Base-by-base conservation (phyloP, 35 echinoderm and acorn worm genomes). In the Holothuria glaberrima region DNA sequence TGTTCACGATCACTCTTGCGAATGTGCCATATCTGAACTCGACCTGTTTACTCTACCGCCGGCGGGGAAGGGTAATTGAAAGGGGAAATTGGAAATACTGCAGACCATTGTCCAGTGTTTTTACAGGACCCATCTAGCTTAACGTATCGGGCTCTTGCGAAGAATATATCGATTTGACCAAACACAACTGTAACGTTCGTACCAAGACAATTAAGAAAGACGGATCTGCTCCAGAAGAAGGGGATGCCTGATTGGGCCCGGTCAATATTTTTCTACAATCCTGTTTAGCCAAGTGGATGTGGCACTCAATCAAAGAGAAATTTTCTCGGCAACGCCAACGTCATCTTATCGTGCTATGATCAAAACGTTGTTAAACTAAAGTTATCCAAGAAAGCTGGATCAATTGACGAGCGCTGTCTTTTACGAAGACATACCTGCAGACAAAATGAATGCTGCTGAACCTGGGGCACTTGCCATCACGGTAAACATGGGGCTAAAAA, bases 21-120 rank as follows among this genome's bases (percentile, higher is more conserved):
- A 80, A 30, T 92, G 90, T 44, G 50, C 81, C 16, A 86, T 70
- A 28, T 68, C 57, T 69, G 82, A 92, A 75, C 35, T 89, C n/a
- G 86, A 93, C 48, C 48, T 93, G 21, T 93, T 93, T 64, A 82
- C 59, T 27, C 7, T 93, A 12, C 57, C 85, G 7, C 91, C 91
- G 19, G 89, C 86, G 0, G 83, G 77, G 45, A 92, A 82, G 10
- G 58, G 79, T 4, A 85, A n/a, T 91, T 26, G 35, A 48, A 56
- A 68, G 44, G 22, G 76, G 78, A 36, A 58, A 61, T 30, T 91
- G 78, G 89, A 75, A 68, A 48, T 61, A 91, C 22, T 91, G 71
- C 54, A 60, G 67, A 38, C 79, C 90, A 17, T 54, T 92, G 9
- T 72, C 90, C 58, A 92, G 76, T 54, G 35, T 92, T 17, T 13